Conservation (phyloP, 2,888 invertebrate species). For the Brachycybe producta region DNA sequence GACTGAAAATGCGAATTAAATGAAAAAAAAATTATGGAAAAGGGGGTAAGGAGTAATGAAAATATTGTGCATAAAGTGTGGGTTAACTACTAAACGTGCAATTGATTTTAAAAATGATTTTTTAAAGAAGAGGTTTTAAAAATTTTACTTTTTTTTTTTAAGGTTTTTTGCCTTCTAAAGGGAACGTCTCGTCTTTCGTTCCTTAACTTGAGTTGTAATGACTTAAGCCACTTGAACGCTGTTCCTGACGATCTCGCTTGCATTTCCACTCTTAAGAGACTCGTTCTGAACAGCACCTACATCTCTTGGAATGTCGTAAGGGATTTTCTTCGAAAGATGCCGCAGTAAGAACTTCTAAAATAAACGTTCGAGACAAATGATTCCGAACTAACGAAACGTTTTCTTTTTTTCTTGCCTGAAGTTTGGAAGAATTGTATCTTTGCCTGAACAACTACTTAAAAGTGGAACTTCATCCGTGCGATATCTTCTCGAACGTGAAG, state of each 20-base stretch:
- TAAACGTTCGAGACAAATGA: too few relatives aligned
- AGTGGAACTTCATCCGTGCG: slow-evolving; percentile 48
- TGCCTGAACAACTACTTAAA: slow-evolving; percentile 77
- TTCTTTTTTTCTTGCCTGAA: slow-evolving; percentile 27
- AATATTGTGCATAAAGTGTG: too few relatives aligned
- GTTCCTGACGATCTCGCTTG: slow-evolving; percentile 18
- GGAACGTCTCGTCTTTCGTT: slow-evolving; percentile 81
- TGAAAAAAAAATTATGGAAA: too few relatives aligned
- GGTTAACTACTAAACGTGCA: too few relatives aligned
- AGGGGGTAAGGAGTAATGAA: too few relatives aligned
- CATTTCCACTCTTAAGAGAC: slow-evolving; percentile 40
- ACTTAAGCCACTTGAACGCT: slow-evolving; percentile 36
- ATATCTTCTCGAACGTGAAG: slow-evolving; percentile 45
- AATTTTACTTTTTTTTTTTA: too few relatives aligned
- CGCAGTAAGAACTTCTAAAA: slow-evolving; percentile 32
- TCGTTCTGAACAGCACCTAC: slow-evolving; percentile 76
- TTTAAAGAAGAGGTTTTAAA: too few relatives aligned
- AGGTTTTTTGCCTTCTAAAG: slow-evolving; percentile 73
- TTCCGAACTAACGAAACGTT: too few relatives aligned
- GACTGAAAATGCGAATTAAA: too few relatives aligned
- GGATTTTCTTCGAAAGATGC: slow-evolving; percentile 45
- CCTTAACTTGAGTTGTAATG: slow-evolving; percentile 83
- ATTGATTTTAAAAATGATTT: too few relatives aligned
- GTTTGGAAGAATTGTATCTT: slow-evolving; percentile 77
- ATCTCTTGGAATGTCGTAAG: slow-evolving; percentile 73